These are phyloP conservation scores for Drosophila kohkoa DNA, from an alignment of 1,140 invertebrate genomes.

Conservation along the genomic window DNA sequence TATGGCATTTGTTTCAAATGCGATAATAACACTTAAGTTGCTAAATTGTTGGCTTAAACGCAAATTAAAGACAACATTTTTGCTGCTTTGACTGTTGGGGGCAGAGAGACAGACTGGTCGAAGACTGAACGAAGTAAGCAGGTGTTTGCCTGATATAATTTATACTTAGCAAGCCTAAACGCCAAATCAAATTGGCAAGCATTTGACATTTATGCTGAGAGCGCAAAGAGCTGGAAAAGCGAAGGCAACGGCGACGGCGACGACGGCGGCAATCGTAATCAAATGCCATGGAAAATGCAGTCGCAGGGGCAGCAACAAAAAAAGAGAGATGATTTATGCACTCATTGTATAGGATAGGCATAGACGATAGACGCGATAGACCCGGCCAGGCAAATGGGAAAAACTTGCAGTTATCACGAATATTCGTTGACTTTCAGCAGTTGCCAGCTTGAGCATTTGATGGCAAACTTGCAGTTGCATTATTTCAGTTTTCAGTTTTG, in stretches of 20 bases:
- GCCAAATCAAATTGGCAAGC: slow-evolving; percentile 78
- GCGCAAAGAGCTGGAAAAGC: slow-evolving; percentile 15
- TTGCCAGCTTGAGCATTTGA: slow-evolving; percentile 20
- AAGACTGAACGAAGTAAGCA: slow-evolving; percentile 25
- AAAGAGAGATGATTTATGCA: slow-evolving; percentile 80
- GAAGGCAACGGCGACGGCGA: slow-evolving; percentile 54
- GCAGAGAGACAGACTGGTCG: not conserved
- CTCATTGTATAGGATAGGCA: slow-evolving; percentile 73
- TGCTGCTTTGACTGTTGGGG: not conserved
- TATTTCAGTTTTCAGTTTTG: slow-evolving; percentile 2
- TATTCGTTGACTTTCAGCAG: slow-evolving; percentile 44
- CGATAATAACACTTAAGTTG: slow-evolving; percentile 79
- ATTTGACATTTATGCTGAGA: slow-evolving; percentile 74
- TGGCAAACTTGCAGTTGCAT: slow-evolving; percentile 5
- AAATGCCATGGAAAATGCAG: slow-evolving; percentile 58
- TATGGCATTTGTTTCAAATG: slow-evolving; percentile 73
- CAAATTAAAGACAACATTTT: slow-evolving; percentile 64
- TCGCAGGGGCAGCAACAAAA: slow-evolving; percentile 25
- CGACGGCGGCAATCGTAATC: slow-evolving; percentile 38
- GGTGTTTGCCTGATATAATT: slow-evolving; percentile 68
- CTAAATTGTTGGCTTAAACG: slow-evolving; percentile 73
- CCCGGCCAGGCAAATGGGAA: slow-evolving; percentile 56
- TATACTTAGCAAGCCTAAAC: slow-evolving; percentile 68
- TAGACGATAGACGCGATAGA: slow-evolving; percentile 1
- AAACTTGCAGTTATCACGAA: slow-evolving; percentile 76